Conservation (phyloP, 1,140 invertebrate species). For the Thaumetopoea pityocampa region DNA sequence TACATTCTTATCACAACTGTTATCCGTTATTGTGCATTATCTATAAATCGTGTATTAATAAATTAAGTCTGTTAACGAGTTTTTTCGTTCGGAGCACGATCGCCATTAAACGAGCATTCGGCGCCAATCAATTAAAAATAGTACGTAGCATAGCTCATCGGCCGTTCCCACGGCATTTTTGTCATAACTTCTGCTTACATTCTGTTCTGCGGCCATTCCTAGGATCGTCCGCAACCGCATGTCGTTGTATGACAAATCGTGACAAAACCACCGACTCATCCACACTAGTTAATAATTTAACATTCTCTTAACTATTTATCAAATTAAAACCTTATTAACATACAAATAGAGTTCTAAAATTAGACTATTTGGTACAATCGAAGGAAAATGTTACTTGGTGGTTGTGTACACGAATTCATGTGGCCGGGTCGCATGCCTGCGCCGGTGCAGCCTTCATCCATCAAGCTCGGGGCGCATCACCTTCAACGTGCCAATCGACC, state of each 20-base stretch:
- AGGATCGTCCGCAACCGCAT: slow-evolving; percentile 47
- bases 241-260: slow-evolving; percentile 68
- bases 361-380: slow-evolving; percentile 1
- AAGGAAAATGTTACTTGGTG: slow-evolving; percentile 26
- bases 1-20: slow-evolving; percentile 3
- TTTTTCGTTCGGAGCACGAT: slow-evolving; percentile 26
- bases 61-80: slow-evolving; percentile 27
- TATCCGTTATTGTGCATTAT: slow-evolving; percentile 10
- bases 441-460: slow-evolving; percentile 57
- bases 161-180: slow-evolving; percentile 52
- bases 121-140: slow-evolving; percentile 40
- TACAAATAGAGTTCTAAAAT: slow-evolving; percentile 5
- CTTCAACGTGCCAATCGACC: slow-evolving; percentile 62
- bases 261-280: slow-evolving; percentile 71
- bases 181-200: slow-evolving; percentile 54
- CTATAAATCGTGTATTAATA: slow-evolving; percentile 26
- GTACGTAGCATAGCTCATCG: slow-evolving; percentile 27
- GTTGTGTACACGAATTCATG: slow-evolving; percentile 44
- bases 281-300: slow-evolving; percentile 26
- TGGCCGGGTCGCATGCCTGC: slow-evolving; percentile 53
- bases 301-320: neutral
- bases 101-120: slow-evolving; percentile 28
- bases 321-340: slow-evolving; percentile 22
- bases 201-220: slow-evolving; percentile 30
- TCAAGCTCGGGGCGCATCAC: slow-evolving; percentile 67